Evolutionary conservation across 2,113 vertebrate species (phyloP).

Genomic region (Athene noctua): DNA sequence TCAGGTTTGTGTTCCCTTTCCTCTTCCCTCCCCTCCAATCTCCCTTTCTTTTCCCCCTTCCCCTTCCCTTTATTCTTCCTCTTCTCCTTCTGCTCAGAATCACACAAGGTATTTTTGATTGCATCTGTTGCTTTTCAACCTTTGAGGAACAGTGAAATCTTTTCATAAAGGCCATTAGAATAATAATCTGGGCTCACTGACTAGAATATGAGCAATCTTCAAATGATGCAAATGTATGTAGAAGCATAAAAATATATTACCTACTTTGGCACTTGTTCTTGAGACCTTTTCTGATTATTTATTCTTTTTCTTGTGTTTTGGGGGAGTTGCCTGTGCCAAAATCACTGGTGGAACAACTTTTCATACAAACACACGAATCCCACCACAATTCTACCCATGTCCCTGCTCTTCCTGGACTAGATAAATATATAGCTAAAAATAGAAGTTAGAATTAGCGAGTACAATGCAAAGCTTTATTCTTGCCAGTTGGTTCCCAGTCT

Average conservation of each 20-base stretch:
- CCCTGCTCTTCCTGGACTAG: rapidly evolving
- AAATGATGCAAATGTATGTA: neutral
- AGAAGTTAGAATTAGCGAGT: neutral
- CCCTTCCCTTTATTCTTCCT: rapidly evolving
- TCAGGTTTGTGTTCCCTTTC: neutral
- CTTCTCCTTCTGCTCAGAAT: neutral
- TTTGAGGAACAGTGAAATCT: neutral
- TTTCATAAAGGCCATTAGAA: neutral
- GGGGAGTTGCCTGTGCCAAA: rapidly evolving
- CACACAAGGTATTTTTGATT: neutral
- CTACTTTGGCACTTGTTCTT: neutral
- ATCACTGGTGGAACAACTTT: neutral
- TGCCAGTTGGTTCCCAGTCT: neutral
- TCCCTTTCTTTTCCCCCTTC: neutral
- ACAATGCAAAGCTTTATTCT: neutral
- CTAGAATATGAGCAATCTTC: neutral
- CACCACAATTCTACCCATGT: neutral
- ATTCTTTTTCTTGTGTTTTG: neutral
- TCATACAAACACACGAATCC: neutral
- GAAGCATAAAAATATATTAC: neutral
- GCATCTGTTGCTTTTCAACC: neutral
- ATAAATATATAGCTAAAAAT: neutral
- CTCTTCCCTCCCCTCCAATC: rapidly evolving
- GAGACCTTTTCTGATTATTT: neutral
- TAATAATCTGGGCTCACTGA: neutral